phyloP scores from a whole-genome alignment of 1,140 invertebrate genomes.

The Oreohelix idahoensis region DNA sequence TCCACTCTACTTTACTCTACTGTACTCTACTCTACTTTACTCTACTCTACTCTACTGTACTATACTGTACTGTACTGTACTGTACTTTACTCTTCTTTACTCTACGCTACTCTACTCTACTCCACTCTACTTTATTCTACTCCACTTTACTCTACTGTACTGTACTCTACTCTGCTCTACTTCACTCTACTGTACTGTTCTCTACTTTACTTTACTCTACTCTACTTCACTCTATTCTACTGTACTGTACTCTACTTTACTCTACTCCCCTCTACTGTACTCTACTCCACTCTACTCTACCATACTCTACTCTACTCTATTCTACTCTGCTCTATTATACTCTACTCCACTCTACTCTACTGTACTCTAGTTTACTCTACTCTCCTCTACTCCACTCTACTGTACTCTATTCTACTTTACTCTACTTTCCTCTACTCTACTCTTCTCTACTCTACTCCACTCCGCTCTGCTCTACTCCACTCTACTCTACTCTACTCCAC shows the following conservation, averaged over 20 bases:
- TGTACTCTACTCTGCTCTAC: conserved; percentile 35
- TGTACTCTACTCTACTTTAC: conserved; percentile 22
- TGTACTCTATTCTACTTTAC: conserved; percentile 10
- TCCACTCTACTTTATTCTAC: conserved; percentile 28
- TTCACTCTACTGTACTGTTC: conserved; percentile 24
- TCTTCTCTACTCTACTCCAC: conserved; percentile 16
- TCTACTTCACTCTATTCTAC: conserved; percentile 31
- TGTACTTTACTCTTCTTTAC: conserved; percentile 22
- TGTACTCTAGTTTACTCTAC: conserved; percentile 20
- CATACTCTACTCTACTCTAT: conserved; percentile 15
- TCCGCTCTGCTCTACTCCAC: conserved; percentile 1
- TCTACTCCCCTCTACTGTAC: conserved; percentile 28
- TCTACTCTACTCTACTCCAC: conserved; percentile 13
- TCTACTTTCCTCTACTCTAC: neutral
- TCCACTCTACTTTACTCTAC: too few species aligned
- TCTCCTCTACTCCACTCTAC: conserved; percentile 16
- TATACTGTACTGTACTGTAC: too few species aligned
- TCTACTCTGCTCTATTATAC: conserved; percentile 21
- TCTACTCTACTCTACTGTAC: conserved; percentile 32
- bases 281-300: too few species aligned
- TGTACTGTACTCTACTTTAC: conserved; percentile 34
- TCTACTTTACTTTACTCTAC: conserved; percentile 31
- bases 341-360: conserved; percentile 31
- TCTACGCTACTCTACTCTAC: conserved; percentile 16
- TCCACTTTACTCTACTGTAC: conserved; percentile 29